Base-by-base conservation (phyloP, 2,113 vertebrate genomes). In the Gymnarchus niloticus region DNA sequence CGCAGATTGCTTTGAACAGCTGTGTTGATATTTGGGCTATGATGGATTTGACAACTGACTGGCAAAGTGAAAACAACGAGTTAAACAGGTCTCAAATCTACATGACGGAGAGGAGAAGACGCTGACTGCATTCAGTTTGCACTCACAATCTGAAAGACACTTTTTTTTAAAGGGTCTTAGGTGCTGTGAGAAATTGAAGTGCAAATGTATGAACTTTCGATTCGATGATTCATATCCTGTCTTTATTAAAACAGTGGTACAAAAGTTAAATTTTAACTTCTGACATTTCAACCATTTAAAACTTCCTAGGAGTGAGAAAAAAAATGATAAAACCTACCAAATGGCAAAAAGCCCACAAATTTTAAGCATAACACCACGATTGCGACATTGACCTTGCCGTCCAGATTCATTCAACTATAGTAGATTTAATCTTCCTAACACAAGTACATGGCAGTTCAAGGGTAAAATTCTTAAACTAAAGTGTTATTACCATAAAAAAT, bases 251-350 rank as follows among this genome's bases (percentile, higher is more conserved):
- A 33, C 33, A 37, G 65, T 4, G 19, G 65, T 19, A 73, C 61
- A 10, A 33, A 5, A 37, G 65, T 73, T 41, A 73, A 37, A 73
- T 41, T 73, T 41, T 19, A 41, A 41, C 33, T 19, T 73, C 19
- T 73, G 33, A 73, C 65, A 73, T 73, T 73, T 73, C 65, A 73
- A 33, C 14, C 28, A 73, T 73, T 73, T 7, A 73, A 73, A 73
- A 73, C 65, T 73, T 73, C 41, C 3, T 41, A 73, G 33, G 14
- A 73, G 3, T 17, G 33, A 73, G 33, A 37, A 28, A 73, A n/a
- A n/a, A 69, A 69, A 69, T 54, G 52, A 9, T 52, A 54, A 54
- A 54, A 54, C 52, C n/a, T n/a, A n/a, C n/a, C 52, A 14, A 54
- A 54, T 69, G 61, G 10, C 61, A 69, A 69, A 69, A 37, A n/a